Base-by-base conservation (phyloP, 2,888 invertebrate genomes). In the Laothoe populi region DNA sequence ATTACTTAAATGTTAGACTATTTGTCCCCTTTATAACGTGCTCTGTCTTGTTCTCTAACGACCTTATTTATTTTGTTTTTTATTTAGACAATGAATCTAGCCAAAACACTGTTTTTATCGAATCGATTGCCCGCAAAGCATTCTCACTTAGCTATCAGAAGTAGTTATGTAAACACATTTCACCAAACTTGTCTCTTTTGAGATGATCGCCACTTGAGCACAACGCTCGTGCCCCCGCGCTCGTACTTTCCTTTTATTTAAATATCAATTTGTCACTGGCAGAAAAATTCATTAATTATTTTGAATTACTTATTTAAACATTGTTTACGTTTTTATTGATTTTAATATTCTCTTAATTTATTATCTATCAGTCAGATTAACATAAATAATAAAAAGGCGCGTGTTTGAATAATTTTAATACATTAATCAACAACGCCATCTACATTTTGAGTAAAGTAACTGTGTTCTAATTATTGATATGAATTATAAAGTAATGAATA, bases 101-200 rank as follows among this genome's bases (percentile, higher is more conserved):
- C 31, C n/a, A 53, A 53, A 53, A 31, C 31, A 10, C 11, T 19
- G 10, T 35, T 35, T 19, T 53, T 53, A 31, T 19, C 16, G 11
- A 19, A 35, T 53, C 31, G 53, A 53, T 10, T 53, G 31, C 11
- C 19, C 7, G 19, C 19, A 31, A 35, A 16, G 31, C 49, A 16
- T 31, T 21, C 53, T 53, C 53, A 19, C 16, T 35, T 35, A 53
- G 10, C 35, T 19, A 35, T 35, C 53, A 49, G 16, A 60, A 60
- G 31, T 40, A 16, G 73, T 90, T 91, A 88, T 82, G 82, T 87
- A 90, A 90, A 80, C 72, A 67, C 87, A 86, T 88, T 87, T 90
- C 90, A 84, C 87, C 81, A 65, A 61, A 64, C 78, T 78, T 78
- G 75, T 76, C 76, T 74, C 73, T 78, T 78, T 74, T 77, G 78